These are phyloP conservation scores for Pseudomugil tenellus DNA, from an alignment of 2,797 vertebrate genomes.

Conservation along the genomic window DNA sequence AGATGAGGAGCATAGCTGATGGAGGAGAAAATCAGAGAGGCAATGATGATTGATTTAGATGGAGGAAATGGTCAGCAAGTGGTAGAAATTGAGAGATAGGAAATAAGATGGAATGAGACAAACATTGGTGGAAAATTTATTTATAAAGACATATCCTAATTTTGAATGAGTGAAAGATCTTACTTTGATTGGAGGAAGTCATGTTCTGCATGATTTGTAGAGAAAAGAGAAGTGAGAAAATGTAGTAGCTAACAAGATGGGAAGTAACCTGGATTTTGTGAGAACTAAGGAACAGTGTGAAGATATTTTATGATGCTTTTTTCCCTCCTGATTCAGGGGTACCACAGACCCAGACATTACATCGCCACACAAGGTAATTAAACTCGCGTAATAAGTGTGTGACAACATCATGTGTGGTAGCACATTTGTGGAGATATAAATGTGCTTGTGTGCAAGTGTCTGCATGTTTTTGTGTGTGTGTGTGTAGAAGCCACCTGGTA, in stretches of 20 bases:
- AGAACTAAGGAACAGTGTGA: background rate
- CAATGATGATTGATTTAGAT: background rate
- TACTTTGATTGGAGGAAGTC: background rate
- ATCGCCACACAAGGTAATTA: conserved; percentile 96
- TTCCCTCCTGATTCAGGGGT: conserved; percentile 83
- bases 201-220: background rate
- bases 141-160: too few relatives aligned
- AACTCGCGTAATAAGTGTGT: conserved; percentile 53
- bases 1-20: background rate
- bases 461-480: conserved; percentile 25
- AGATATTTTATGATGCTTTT: conserved; percentile 21
- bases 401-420: conserved; percentile 11
- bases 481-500: conserved; percentile 56
- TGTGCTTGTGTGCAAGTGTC: conserved; percentile 19
- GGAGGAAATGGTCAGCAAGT: too few relatives aligned
- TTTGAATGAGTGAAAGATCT: background rate
- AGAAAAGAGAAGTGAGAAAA: too few relatives aligned
- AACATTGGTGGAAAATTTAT: too few relatives aligned
- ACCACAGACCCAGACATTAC: conserved; percentile 95
- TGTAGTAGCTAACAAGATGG: background rate
- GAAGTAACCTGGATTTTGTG: background rate
- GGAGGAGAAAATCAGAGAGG: background rate
- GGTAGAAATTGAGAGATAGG: too few relatives aligned
- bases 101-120: too few relatives aligned
- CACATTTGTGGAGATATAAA: conserved; percentile 26